A percentile compares a stretch with the other conserved stretches of the same genome.
Conservation (phyloP, 1,140 invertebrate species). For the Laupala kohalensis region DNA sequence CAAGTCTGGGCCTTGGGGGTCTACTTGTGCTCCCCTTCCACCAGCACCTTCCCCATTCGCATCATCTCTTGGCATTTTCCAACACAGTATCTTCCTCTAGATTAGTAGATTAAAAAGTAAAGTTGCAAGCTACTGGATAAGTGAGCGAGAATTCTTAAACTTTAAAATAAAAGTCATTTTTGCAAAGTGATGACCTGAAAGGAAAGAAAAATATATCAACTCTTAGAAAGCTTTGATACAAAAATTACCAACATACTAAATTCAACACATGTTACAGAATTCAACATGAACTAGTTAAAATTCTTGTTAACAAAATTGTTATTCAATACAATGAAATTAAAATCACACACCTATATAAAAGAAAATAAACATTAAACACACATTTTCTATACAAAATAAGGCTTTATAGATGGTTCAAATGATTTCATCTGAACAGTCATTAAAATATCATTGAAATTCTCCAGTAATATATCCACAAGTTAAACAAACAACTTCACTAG, state of each 20-base stretch:
- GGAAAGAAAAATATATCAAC: background rate
- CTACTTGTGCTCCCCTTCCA: background rate
- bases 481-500: too few relatives aligned
- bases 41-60: background rate
- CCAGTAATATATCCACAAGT: too few relatives aligned
- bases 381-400: too few relatives aligned
- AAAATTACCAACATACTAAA: background rate
- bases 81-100: background rate
- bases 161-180: background rate
- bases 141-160: background rate
- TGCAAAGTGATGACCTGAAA: background rate
- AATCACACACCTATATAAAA: too few relatives aligned
- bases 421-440: too few relatives aligned
- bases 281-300: too few relatives aligned
- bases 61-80: constrained; percentile 9
- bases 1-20: background rate
- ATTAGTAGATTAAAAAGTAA: background rate
- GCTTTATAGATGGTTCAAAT: too few relatives aligned
- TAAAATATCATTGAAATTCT: too few relatives aligned
- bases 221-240: background rate
- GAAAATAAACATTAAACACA: too few relatives aligned
- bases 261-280: too few relatives aligned
- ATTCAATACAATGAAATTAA: too few relatives aligned
- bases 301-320: too few relatives aligned
- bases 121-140: background rate